Base-by-base conservation (phyloP, 2,113 vertebrate genomes). In the Tautogolabrus adspersus region DNA sequence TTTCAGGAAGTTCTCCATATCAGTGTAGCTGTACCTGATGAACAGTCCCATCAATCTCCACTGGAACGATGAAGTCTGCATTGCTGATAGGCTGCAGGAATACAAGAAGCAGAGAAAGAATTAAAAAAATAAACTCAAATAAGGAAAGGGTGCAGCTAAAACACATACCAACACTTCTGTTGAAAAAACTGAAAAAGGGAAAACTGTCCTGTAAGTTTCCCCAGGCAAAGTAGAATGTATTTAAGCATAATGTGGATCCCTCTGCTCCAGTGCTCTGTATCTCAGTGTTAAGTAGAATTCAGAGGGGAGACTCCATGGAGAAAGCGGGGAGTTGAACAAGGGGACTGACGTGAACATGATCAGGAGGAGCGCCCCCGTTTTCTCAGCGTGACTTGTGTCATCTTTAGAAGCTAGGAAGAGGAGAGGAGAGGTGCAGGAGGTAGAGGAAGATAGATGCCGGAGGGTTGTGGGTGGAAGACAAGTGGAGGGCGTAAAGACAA, bases 1-100 rank as follows among this genome's bases (percentile, higher is more conserved):
- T 60, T 44, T 38, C 2, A 52, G n/a, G n/a, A 51, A 66, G 42
- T 34, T 12, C n/a, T 67, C 40, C 40, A 52, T 9, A 42, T 77
- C 30, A 18, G 47, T 15, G 67, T 23, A 16, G 47, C 21, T n/a
- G 77, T 89, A 93, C 88, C 87, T 91, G 88, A 88, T 91, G 89
- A 87, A 92, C 82, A 26, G 90, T 90, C 58, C 89, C 89, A 82
- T 91, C 89, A 64, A 91, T 94, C 90, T 93, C 90, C 82, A 93
- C 87, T 15, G 90, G 91, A 83, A 91, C 91, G 47, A 89, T 88
- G 72, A 91, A 85, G 72, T 88, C 86, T 46, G 85, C 88, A 66
- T 91, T 91, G 77, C 73, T 91, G 85, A 91, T 87, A 40, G 89
- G 89, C 89, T 91, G 83, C 54, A 66, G 40, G 54, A 59, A 10